Evolutionary conservation across 2,113 vertebrate species (phyloP).

Genomic region (Gambusia affinis): DNA sequence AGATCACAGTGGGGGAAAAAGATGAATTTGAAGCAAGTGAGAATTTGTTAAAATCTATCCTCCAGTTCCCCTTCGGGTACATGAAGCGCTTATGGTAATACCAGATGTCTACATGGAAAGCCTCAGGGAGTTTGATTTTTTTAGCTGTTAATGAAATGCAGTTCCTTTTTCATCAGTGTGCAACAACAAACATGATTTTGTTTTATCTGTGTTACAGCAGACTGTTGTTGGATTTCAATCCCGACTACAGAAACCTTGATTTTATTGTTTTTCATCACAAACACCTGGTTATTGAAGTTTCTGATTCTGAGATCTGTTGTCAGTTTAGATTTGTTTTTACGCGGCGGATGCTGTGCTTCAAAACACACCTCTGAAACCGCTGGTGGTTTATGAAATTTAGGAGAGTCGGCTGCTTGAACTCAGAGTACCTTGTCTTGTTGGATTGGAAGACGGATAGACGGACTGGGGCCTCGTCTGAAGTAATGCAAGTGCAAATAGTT

Average conservation of each 20-base stretch:
- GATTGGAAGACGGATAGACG: background rate
- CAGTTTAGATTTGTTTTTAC: conserved; percentile 22
- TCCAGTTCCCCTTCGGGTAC: conserved; percentile 5
- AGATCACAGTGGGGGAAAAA: conserved; percentile 17
- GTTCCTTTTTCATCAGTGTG: conserved; percentile 26
- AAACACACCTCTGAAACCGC: conserved; percentile 17
- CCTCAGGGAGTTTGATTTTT: background rate
- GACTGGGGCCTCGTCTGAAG: background rate
- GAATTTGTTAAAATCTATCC: conserved; percentile 5
- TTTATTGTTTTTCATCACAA: conserved; percentile 3
- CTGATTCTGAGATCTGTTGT: conserved; percentile 25
- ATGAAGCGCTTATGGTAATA: conserved; percentile 7
- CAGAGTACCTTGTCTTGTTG: background rate
- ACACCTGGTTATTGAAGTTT: conserved; percentile 23
- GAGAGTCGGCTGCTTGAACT: background rate
- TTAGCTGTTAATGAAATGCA: conserved; percentile 18
- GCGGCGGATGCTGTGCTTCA: conserved; percentile 6
- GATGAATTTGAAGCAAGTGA: conserved; percentile 5
- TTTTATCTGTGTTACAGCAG: conserved; percentile 25
- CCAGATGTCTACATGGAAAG: background rate
- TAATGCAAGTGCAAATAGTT: background rate
- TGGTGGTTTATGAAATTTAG: background rate
- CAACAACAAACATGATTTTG: conserved; percentile 15
- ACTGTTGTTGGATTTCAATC: background rate
- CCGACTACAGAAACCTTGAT: conserved; percentile 7